Evolutionary conservation across 64 coral and sea anemone genomes (phyloP).

Genomic region (Pocillopora verrucosa): DNA sequence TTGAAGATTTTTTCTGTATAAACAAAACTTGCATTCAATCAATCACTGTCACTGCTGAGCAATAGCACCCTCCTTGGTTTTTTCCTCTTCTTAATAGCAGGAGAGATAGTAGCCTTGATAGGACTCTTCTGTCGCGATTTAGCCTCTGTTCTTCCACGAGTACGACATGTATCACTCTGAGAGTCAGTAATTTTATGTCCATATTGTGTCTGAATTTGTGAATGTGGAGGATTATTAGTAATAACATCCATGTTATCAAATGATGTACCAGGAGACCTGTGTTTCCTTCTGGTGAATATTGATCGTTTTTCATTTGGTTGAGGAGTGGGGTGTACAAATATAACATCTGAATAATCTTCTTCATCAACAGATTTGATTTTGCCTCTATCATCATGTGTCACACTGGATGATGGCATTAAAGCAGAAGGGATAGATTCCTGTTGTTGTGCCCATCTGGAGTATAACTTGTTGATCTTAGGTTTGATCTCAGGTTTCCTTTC

Average conservation of each 20-base stretch:
- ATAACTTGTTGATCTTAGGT: background rate
- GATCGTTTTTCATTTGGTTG: constrained; percentile 1
- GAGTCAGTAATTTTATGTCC: background rate
- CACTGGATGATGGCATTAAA: background rate
- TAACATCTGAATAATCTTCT: background rate
- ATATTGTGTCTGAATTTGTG: background rate
- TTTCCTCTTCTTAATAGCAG: background rate
- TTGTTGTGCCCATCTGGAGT: background rate
- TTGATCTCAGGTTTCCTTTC: background rate
- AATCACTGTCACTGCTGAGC: background rate
- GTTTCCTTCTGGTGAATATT: constrained; percentile 38
- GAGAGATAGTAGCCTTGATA: background rate
- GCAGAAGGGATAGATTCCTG: background rate
- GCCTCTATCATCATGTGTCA: background rate
- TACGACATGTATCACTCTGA: background rate
- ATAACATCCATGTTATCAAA: constrained; percentile 1
- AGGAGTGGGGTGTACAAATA: constrained; percentile 23
- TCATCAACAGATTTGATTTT: constrained; percentile 4
- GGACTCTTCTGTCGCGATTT: background rate
- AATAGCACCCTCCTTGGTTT: background rate
- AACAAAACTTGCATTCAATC: too few relatives aligned
- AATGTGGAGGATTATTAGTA: background rate
- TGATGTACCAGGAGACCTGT: background rate
- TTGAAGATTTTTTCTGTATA: too few relatives aligned
- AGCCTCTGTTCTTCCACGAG: background rate